phyloP scores from a whole-genome alignment of 2,113 vertebrate genomes.

The Uropsilus gracilis region DNA sequence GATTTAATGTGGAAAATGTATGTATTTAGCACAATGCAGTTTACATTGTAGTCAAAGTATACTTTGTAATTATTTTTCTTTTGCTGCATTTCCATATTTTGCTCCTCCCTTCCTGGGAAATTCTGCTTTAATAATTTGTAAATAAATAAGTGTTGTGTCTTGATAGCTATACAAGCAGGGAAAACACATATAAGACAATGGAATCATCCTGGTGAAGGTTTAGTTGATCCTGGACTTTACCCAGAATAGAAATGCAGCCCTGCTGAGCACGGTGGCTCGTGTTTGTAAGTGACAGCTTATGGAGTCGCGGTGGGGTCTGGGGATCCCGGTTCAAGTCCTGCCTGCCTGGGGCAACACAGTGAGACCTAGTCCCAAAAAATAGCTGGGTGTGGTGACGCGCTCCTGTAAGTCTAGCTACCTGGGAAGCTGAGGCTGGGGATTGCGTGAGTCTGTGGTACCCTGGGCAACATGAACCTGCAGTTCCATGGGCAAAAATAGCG shows the following conservation, averaged over 20 bases:
- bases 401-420: too few species aligned
- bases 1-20: not conserved
- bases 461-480: too few species aligned
- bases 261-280: too few species aligned
- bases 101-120: not conserved
- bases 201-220: not conserved
- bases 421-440: too few species aligned
- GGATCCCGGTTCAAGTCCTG: too few species aligned
- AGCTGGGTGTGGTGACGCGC: too few species aligned
- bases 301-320: too few species aligned
- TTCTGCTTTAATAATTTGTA: constrained; percentile 9
- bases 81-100: constrained; percentile 38
- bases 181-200: not conserved
- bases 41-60: not conserved
- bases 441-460: too few species aligned
- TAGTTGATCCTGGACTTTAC: not conserved
- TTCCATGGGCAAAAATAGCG: too few species aligned
- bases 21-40: not conserved
- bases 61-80: constrained; percentile 10
- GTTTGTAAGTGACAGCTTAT: too few species aligned
- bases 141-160: not conserved
- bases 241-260: not conserved
- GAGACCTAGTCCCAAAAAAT: too few species aligned
- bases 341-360: too few species aligned
- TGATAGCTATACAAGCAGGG: not conserved